Base-by-base conservation (phyloP, 2,797 vertebrate species). In the Nannoperca obscura region DNA sequence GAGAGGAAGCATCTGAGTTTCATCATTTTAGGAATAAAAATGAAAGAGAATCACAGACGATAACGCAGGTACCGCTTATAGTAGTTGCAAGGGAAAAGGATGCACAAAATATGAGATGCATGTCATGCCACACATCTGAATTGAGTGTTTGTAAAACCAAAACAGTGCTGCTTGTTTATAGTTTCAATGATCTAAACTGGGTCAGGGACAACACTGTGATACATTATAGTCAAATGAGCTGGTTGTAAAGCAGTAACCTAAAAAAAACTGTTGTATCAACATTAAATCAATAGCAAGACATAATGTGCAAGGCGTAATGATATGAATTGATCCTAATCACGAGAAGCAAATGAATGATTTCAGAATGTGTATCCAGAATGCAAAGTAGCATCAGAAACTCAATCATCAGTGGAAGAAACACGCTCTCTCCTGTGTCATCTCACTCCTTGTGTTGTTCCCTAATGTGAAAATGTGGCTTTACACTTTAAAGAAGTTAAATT, bases 191-290 rank as follows among this genome's bases (percentile, higher is more conserved):
- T 61, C 27, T 38, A 34, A 80, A 74, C 70, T 27, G 40, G 57
- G 69, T 60, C 66, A 57, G 46, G 20, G 64, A 63, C 42, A 71
- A 61, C 61, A 59, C 40, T 27, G 66, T 15, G 44, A 71, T n/a
- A 62, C 12, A 71, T 67, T 58, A 55, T 36, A 42, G 24, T 36
- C 42, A 69, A 58, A 75, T 68, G 58, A 72, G 42, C 36, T 13
- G 19, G 47, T 34, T 40, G 40, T 40, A 36, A 69, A 78, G 49
- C 12, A 59, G 32, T 32, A 54, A 61, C 53, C 36, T 57, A 27
- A 72, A 46, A 30, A 53, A 62, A 78, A 38, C 22, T 19, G 40
- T 69, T 80, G 64, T 38, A 40, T 68, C 67, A 78, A 46, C 73
- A 71, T 30, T 60, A 40, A 70, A 74, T 71, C 38, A 71, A 47